phyloP scores from a whole-genome alignment of 2,888 invertebrate species.

The Cataglyphis albicans region DNA sequence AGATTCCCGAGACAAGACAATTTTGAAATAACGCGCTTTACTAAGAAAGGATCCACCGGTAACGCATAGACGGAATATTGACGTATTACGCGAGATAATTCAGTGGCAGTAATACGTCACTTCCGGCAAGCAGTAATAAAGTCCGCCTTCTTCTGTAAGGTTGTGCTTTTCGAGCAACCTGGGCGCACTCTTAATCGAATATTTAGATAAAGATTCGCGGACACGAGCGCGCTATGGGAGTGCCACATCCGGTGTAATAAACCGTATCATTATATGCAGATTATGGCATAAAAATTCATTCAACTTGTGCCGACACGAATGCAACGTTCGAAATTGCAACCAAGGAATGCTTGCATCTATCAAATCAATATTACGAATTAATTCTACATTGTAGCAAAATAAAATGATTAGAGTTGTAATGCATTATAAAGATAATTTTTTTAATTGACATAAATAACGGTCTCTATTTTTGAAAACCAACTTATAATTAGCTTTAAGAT shows the following conservation, averaged over 20 bases:
- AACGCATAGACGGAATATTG: constrained; percentile 22
- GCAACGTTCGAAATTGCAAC: constrained; percentile 2
- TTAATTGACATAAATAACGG: background rate
- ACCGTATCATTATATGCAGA: constrained; percentile 82
- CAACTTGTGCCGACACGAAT: constrained; percentile 63
- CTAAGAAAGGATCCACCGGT: constrained; percentile 20
- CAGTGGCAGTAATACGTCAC: constrained; percentile 38
- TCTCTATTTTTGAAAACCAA: background rate
- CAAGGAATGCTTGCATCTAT: constrained; percentile 26
- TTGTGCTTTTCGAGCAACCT: constrained; percentile 35
- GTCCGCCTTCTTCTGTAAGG: background rate
- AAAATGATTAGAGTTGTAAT: background rate
- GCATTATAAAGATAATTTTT: background rate
- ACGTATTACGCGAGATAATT: constrained; percentile 39
- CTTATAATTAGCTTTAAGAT: background rate
- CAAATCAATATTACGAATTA: constrained; percentile 22
- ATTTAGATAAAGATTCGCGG: constrained; percentile 66
- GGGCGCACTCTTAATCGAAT: constrained; percentile 62
- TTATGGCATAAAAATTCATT: constrained; percentile 80
- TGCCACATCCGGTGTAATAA: constrained; percentile 82
- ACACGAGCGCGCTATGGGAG: constrained; percentile 72
- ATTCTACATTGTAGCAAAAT: background rate
- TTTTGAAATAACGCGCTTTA: constrained; percentile 44
- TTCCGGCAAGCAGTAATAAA: constrained; percentile 37
- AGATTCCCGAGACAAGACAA: constrained; percentile 47